phyloP scores from a whole-genome alignment of 2,113 vertebrate genomes.

The Datnioides undecimradiatus region DNA sequence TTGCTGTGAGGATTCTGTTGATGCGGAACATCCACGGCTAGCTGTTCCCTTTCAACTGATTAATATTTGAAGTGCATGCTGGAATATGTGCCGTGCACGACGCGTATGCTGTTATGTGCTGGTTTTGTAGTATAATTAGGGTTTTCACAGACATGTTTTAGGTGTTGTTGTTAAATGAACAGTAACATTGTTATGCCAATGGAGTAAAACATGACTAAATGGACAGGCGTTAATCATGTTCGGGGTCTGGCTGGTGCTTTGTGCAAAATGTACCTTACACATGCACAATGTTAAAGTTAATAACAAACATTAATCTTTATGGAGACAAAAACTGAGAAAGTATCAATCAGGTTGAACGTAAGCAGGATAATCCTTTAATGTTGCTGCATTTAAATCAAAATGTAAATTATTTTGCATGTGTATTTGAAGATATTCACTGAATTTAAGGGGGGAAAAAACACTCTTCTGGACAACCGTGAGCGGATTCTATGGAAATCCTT shows the following conservation, averaged over 20 bases:
- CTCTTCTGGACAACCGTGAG: background rate
- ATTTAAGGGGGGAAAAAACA: conserved; percentile 2
- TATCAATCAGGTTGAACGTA: background rate
- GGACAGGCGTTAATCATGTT: background rate
- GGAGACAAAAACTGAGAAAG: background rate
- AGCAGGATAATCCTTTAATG: background rate
- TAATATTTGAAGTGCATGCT: too few relatives aligned
- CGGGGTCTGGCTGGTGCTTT: background rate
- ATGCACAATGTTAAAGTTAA: background rate
- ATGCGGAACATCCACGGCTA: background rate
- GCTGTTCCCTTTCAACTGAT: background rate
- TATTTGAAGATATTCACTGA: background rate
- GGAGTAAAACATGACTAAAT: too few relatives aligned
- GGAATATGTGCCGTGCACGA: too few relatives aligned
- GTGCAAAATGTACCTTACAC: background rate
- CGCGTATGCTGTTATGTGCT: too few relatives aligned
- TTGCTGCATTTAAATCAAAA: background rate
- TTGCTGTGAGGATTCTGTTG: background rate
- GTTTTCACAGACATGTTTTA: too few relatives aligned
- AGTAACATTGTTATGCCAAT: too few relatives aligned
- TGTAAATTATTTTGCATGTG: background rate
- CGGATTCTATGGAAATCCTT: conserved; percentile 27
- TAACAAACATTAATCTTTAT: background rate
- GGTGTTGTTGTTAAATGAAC: too few relatives aligned
- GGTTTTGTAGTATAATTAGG: too few relatives aligned